Percentiles rank a stretch among this genome's conserved stretches.
These are phyloP conservation scores for Neofelis nebulosa DNA, from an alignment of 2,113 vertebrate genomes.

Conservation along the genomic window DNA sequence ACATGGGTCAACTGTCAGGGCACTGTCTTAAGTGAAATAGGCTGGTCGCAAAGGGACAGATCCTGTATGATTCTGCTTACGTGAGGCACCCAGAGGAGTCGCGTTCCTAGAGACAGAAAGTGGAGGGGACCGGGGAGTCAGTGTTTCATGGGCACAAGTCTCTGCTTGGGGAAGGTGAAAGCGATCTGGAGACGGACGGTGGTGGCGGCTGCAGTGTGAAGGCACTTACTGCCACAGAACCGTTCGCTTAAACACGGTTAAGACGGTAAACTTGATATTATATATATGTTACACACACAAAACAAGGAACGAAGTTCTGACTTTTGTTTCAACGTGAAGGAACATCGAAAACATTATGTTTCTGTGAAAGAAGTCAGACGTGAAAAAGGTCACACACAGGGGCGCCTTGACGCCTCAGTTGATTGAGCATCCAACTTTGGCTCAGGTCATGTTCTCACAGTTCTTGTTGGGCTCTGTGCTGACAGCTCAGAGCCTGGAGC, in stretches of 20 bases:
- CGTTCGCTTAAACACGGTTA: not conserved
- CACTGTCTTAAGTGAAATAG: not conserved
- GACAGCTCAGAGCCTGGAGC: too few species aligned
- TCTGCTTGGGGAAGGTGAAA: not conserved
- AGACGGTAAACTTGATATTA: not conserved
- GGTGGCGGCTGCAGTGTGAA: not conserved
- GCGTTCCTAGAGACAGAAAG: not conserved
- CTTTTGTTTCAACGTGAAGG: too few species aligned
- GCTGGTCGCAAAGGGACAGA: not conserved
- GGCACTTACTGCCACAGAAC: too few species aligned
- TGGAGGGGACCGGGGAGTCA: accelerated
- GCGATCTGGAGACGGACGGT: not conserved
- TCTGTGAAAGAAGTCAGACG: not conserved
- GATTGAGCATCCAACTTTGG: too few species aligned
- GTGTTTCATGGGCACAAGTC: not conserved
- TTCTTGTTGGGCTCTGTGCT: too few species aligned
- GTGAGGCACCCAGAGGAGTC: not conserved
- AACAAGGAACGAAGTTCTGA: not conserved
- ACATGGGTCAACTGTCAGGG: not conserved
- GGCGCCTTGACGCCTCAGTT: too few species aligned
- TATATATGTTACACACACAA: not conserved
- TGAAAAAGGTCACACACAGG: not conserved
- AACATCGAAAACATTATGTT: not conserved
- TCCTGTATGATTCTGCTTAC: accelerated
- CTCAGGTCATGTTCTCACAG: too few species aligned